Evolutionary conservation across 1,140 invertebrate genomes (phyloP).

Genomic region (Caenorhabditis tropicalis): DNA sequence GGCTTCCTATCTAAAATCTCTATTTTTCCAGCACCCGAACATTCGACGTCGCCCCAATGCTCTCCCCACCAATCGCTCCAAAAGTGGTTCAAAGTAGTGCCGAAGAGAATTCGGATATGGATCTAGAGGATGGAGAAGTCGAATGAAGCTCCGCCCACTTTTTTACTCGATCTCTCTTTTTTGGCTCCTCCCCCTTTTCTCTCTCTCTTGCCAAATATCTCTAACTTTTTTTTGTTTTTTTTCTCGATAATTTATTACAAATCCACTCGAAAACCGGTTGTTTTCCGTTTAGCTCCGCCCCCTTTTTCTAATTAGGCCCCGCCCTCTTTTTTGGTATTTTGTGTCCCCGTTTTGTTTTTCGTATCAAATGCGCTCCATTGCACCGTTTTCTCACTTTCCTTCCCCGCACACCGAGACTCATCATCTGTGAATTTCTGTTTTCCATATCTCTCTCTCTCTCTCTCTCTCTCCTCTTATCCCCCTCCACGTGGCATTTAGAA

Average conservation of each 20-base stretch:
- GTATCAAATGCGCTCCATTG: no score
- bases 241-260: not conserved
- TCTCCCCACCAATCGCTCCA: not conserved
- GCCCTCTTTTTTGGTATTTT: not conserved
- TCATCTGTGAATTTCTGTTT: no score
- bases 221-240: not conserved
- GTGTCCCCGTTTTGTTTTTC: no score
- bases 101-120: not conserved
- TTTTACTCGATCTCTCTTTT: not conserved
- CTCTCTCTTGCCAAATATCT: not conserved
- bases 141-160: not conserved
- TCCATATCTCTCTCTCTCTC: no score
- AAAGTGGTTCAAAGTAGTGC: not conserved
- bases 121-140: conserved; percentile 3
- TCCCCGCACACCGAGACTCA: no score
- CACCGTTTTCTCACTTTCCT: no score
- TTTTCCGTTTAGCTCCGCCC: not conserved
- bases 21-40: not conserved
- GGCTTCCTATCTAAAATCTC: not conserved
- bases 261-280: no score
- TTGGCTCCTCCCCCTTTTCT: not conserved
- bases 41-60: conserved; percentile 25
- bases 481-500: no score
- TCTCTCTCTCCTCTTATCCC: no score
- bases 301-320: not conserved